Base-by-base conservation (phyloP, 1,140 invertebrate genomes). In the Streblospio benedicti region DNA sequence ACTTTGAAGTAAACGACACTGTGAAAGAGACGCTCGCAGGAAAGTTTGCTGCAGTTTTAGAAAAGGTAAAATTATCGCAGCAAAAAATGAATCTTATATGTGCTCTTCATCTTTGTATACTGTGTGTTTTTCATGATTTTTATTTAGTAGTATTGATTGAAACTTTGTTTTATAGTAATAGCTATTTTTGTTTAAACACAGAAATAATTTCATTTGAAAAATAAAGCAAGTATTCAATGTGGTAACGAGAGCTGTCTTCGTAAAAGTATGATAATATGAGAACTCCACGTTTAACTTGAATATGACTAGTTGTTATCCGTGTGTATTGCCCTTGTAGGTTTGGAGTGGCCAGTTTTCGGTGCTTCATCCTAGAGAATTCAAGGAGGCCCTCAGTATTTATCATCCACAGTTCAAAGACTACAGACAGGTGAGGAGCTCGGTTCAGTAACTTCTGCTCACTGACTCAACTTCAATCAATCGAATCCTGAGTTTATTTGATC, bases 351-450 rank as follows among this genome's bases (percentile, higher is more conserved):
- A 79, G 41, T 83, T 78, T 60, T 79, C 79, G 27, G 77, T 83
- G 41, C 74, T 86, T 2, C 79, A 80, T 64, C 83, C 84, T 16
- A 72, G 70, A 2, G 81, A 85, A 56, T 86, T 87, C 64, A 86
- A 85, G 66, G 78, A 82, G 51, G 80, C 81, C 0, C 76, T 87
- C 31, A 84, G 83, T 0, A 71, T 79, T 18, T 82, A 83, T 66
- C 83, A 85, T 71, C 78, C 82, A 6, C 85, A 86, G 69, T 87
- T 87, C 69, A 83, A 85, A 63, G 70, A 73, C 50, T 76, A 69
- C 52, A 57, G 73, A 65, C 75, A 76, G 71, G 74, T 75, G 47
- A 49, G 49, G 52, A 38, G 20, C 28, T 57, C 18, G 12, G 20
- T 44, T 18, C 12, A 53, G 27, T 50, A 51, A 14, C 18, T 32